Base-by-base conservation (phyloP, 1,140 invertebrate species). In the Drosophila rhopaloa region DNA sequence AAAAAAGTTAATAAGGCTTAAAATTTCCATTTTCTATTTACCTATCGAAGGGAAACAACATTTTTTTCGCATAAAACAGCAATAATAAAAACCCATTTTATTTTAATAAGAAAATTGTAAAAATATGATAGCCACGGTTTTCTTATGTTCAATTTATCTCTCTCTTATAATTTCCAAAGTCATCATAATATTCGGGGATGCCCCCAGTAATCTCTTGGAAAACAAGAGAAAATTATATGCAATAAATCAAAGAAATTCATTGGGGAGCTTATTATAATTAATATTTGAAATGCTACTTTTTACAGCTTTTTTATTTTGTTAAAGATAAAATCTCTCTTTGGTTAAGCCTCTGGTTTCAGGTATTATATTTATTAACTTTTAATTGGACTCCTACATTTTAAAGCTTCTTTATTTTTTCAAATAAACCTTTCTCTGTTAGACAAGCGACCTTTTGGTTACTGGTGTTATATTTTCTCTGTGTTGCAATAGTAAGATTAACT, bases 401-500 rank as follows among this genome's bases (percentile, higher is more conserved):
- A 24, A 24, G 24, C 24, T 24, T 4, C 4, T 24, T 4, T 0
- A 24, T 24, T 24, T 24, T 4, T 24, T 24, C 0, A 24, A 24
- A 24, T 24, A 24, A 24, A 24, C 24, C 24, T 4, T 24, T 24
- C 24, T 24, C 0, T 24, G 24, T 24, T 24, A 24, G 3, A 24
- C 24, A 24, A 24, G 24, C 24, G 4, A 24, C 2, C 19, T 51
- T 14, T 16, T n/a, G 14, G n/a, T 35, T 47, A 16, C 29, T 32
- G 7, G 29, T 16, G 10, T 8, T 41, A 14, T 32, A 65, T 65
- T 51, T 11, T 19, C 29, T 16, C 10, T 53, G 60, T 44, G 27
- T 37, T 48, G 46, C 65, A 65, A 62, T n/a, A 19, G 16, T 51
- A 3, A 37, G 37, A 50, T 67, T 16, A 10, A 41, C 44, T 35